Evolutionary conservation across 2,113 vertebrate genomes (phyloP).

Genomic region (Scopus umbretta): DNA sequence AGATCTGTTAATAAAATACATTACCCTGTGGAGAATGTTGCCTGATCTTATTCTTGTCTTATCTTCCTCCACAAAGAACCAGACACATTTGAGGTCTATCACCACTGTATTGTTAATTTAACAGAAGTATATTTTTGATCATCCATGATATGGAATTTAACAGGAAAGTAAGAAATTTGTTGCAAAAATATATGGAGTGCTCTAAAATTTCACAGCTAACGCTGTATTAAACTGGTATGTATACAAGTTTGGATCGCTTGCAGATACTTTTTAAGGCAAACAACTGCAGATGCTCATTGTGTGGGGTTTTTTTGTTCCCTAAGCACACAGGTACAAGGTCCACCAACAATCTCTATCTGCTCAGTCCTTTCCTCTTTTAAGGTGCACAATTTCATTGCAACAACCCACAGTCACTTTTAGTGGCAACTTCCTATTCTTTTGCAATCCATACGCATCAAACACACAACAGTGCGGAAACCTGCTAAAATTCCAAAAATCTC

Average conservation of each 20-base stretch:
- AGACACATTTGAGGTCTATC: background rate
- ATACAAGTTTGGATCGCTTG: background rate
- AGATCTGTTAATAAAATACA: background rate
- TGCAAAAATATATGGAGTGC: background rate
- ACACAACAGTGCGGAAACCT: background rate
- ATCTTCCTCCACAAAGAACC: background rate
- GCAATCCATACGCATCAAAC: background rate
- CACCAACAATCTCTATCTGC: background rate
- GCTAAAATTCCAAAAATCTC: background rate
- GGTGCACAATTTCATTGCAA: background rate
- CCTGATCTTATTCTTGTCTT: background rate
- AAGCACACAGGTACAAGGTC: background rate
- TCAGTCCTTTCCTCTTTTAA: background rate
- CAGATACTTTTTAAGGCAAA: background rate
- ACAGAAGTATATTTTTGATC: background rate
- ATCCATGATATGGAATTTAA: background rate
- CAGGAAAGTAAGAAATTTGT: background rate
- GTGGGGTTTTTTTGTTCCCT: background rate
- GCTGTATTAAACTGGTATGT: background rate
- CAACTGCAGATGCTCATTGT: background rate
- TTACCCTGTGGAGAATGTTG: background rate
- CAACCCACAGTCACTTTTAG: background rate
- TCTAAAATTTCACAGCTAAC: background rate
- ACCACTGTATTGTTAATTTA: background rate
- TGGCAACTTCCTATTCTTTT: background rate